Conservation (phyloP, 2,888 invertebrate genomes). For the Drosophila heteroneura region DNA sequence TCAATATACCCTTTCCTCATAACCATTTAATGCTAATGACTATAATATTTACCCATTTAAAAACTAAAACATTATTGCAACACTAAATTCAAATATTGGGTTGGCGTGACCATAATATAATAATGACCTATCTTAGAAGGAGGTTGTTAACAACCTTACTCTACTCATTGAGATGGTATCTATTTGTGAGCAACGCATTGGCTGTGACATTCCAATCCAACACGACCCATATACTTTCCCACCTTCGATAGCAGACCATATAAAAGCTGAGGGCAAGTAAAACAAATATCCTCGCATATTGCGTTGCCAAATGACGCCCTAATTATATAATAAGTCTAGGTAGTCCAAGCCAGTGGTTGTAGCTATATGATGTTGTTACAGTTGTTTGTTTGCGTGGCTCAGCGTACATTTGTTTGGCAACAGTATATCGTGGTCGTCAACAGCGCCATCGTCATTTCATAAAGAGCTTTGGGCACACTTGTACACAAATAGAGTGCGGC, state of each 20-base stretch:
- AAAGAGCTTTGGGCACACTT: slow-evolving; percentile 50
- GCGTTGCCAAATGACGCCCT: slow-evolving; percentile 37
- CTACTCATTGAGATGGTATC: not conserved
- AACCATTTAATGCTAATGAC: not conserved
- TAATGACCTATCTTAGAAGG: not conserved
- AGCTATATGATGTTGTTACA: slow-evolving; percentile 15
- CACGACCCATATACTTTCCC: not conserved
- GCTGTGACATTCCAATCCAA: not conserved
- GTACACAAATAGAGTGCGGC: slow-evolving; percentile 49
- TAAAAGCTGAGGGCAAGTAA: not conserved
- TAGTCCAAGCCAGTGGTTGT: slow-evolving; percentile 25
- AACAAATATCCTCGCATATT: slow-evolving; percentile 1
- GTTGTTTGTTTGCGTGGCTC: slow-evolving; percentile 35
- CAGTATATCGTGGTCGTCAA: slow-evolving; percentile 41
- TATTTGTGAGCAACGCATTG: not conserved
- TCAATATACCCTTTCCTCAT: too few relatives aligned
- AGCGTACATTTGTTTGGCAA: slow-evolving; percentile 39
- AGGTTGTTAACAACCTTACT: not conserved
- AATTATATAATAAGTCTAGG: slow-evolving; percentile 70
- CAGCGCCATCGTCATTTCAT: slow-evolving; percentile 61
- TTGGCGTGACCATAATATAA: not conserved
- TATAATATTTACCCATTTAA: not conserved
- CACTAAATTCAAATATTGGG: not conserved
- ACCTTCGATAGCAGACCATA: not conserved
- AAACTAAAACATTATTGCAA: not conserved